Base-by-base conservation (phyloP, 2,888 invertebrate genomes). In the Heteromyza rotundicornis region DNA sequence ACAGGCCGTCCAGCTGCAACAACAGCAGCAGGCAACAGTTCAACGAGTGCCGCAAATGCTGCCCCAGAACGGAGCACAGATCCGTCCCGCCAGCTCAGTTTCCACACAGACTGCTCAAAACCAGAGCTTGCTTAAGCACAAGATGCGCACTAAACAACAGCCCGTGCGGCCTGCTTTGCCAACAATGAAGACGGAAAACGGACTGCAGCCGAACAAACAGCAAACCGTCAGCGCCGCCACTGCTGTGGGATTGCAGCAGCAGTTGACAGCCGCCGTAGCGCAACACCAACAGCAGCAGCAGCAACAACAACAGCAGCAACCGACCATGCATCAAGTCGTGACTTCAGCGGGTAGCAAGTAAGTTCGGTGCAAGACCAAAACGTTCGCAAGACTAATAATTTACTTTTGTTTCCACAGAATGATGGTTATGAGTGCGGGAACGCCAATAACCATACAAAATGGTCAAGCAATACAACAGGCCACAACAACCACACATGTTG, bases 11-110 rank as follows among this genome's bases (percentile, higher is more conserved):
- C 68, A 70, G 20, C 63, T 70, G 2, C 72, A 70, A 20, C 71
- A 70, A 16, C 73, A 75, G 52, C n/a, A n/a, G n/a, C n/a, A n/a
- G n/a, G n/a, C n/a, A n/a, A 74, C 70, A 2, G 73, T 64, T 32
- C 82, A 75, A 35, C 76, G 82, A 7, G 67, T 75, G 8, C 77
- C 84, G 16, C 81, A 88, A 59, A 89, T 91, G 59, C 77, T 90
- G 68, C 90, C 91, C 0, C 86, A 87, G 72, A 84, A 86, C 56
- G 80, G 80, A 22, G 69, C 80, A 8, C 87, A 87, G 70, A 89
- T 92, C 67, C 86, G 94, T 55, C 92, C 94, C 0, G 92, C 86
- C 2, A 90, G 92, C 70, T 92, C 92, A 0, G 94, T 94, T 12
- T 93, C 94, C 5, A 94, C 94, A 0, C 94, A 94, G 82, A 94